A percentile compares a stretch with the other conserved stretches of the same genome.
These are phyloP conservation scores for Drosophila greeni DNA, from an alignment of 2,888 invertebrate genomes.

Conservation along the genomic window DNA sequence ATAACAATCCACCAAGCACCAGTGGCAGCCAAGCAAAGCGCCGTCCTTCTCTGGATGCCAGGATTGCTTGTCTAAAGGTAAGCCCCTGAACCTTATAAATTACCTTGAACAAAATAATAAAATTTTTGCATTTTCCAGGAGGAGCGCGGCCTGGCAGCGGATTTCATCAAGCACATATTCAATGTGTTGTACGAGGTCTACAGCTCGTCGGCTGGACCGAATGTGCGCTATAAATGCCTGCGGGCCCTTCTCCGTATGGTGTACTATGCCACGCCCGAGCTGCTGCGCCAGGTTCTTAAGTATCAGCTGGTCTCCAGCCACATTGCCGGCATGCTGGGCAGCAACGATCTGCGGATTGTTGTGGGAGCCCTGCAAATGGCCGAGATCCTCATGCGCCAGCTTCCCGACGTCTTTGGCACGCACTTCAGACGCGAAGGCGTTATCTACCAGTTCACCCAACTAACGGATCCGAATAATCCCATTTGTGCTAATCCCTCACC, in stretches of 20 bases:
- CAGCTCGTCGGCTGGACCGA: slow-evolving; percentile 97
- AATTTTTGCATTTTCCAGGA: slow-evolving; percentile 77
- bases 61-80: slow-evolving; percentile 83
- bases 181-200: slow-evolving; percentile 98
- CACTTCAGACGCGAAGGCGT: slow-evolving; percentile 98
- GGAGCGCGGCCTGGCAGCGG: slow-evolving; percentile 85
- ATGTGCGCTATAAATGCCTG: slow-evolving; percentile 97
- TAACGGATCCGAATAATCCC: slow-evolving; percentile 85
- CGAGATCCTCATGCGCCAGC: slow-evolving; percentile 96
- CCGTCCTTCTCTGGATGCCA: slow-evolving; percentile 81
- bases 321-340: slow-evolving; percentile 99
- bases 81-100: background rate
- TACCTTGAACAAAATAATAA: too few species aligned
- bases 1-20: slow-evolving; percentile 33
- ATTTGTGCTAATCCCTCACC: slow-evolving; percentile 81
- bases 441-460: slow-evolving; percentile 89
- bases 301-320: slow-evolving; percentile 93
- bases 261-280: slow-evolving; percentile 92
- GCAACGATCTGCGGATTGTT: slow-evolving; percentile 96
- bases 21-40: slow-evolving; percentile 57
- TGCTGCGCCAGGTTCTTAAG: slow-evolving; percentile 87
- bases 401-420: slow-evolving; percentile 95
- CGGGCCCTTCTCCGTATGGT: slow-evolving; percentile 97
- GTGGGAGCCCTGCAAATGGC: slow-evolving; percentile 98
- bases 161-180: slow-evolving; percentile 89